Base-by-base conservation (phyloP, 2,888 invertebrate species). In the Biston betularia region DNA sequence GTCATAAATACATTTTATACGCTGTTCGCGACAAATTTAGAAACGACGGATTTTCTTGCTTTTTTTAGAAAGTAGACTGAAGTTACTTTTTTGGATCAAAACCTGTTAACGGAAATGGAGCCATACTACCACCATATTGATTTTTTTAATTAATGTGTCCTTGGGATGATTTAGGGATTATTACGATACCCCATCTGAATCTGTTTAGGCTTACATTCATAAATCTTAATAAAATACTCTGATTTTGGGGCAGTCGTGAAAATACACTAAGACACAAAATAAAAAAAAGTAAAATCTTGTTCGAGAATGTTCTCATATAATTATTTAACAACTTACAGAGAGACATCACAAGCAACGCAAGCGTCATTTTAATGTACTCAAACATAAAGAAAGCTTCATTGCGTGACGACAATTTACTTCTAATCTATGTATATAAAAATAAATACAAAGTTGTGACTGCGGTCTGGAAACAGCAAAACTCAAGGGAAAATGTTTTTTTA, bases 221-320 rank as follows among this genome's bases (percentile, higher is more conserved):
- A 24, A 24, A 24, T 3, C 3, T 3, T 24, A 24, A 24, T 24
- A 24, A 1, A 24, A 24, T 24, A 24, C 24, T 2, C 24, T 24
- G 3, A 2, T 24, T 24, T 24, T 24, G 24, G 24, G 24, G 24
- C 24, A 24, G 24, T 24, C 24, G 24, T 24, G 60, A 58, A 68
- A 45, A 62, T 63, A 69, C 58, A 35, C 64, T 42, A 67, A 78
- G 83, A 79, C 79, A 14, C 85, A 83, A 84, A 83, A 59, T 40
- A 68, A 75, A 77, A 75, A 75, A 77, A 75, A 75, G 74, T 75
- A 76, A 40, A 14, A 70, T 6, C 64, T 71, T 76, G 71, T 78
- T 90, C 82, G 87, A 88, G 90, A 91, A 89, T 84, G 80, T 83
- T 86, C 86, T 88, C 88, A 85, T 91, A 90, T 91, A 92, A 89